Conservation (phyloP, 2,888 invertebrate species). For the Sialis fuliginosa region DNA sequence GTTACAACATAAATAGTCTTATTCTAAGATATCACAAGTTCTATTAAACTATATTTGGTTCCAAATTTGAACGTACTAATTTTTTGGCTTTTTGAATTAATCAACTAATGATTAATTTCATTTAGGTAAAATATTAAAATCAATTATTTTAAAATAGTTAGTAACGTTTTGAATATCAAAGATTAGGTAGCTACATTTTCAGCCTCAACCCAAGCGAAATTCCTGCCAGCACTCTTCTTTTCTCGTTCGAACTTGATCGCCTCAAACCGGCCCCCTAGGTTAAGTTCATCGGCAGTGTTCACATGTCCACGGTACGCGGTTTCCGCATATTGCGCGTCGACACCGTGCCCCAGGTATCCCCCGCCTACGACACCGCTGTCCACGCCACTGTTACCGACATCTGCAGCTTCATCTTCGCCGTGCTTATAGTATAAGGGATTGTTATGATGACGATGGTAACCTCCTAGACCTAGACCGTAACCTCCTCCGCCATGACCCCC, state of each 20-base stretch:
- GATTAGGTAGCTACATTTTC: constrained; percentile 13
- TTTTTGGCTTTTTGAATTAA: not conserved
- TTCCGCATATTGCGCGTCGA: not conserved
- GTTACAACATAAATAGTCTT: no score
- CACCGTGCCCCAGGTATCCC: not conserved
- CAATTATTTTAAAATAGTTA: not conserved
- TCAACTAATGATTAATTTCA: no score
- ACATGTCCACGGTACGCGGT: constrained; percentile 4
- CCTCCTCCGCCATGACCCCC: constrained; percentile 7
- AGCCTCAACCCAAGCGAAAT: constrained; percentile 24
- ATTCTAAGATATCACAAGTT: no score
- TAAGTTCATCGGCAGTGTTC: not conserved
- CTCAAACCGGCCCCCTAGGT: constrained; percentile 7
- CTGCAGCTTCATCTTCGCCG: not conserved
- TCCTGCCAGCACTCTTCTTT: constrained; percentile 16
- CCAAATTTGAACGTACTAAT: not conserved
- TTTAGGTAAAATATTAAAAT: no score
- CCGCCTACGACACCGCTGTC: not conserved
- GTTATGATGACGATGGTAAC: constrained; percentile 22
- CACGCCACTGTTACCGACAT: not conserved
- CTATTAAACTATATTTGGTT: no score
- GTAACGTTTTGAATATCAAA: not conserved
- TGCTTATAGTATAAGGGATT: constrained; percentile 14
- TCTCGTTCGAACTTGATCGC: constrained; percentile 4
- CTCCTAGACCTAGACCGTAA: constrained; percentile 20